Conservation (phyloP, 2,113 vertebrate genomes). For the Equus przewalskii region DNA sequence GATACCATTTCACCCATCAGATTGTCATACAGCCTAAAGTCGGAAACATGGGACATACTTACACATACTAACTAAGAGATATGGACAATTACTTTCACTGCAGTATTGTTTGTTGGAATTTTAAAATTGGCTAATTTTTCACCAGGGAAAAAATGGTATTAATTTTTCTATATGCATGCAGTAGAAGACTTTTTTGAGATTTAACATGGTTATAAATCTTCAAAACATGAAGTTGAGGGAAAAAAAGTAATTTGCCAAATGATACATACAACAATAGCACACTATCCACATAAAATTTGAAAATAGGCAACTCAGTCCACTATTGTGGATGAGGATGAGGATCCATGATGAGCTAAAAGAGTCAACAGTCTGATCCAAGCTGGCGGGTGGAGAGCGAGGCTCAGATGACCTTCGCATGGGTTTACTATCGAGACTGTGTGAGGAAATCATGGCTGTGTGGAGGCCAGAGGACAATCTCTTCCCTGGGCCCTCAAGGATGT, state of each 20-base stretch:
- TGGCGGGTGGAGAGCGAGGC: not conserved
- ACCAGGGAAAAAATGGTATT: not conserved
- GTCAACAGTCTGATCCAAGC: not conserved
- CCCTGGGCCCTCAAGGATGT: not conserved
- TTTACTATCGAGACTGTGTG: not conserved
- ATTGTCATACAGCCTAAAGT: not conserved
- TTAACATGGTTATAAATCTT: slow-evolving; percentile 39
- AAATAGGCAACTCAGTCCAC: not conserved
- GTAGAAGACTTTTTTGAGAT: not conserved
- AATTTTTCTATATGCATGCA: not conserved
- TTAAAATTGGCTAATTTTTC: not conserved
- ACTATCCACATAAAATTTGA: slow-evolving; percentile 13
- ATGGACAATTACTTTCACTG: not conserved
- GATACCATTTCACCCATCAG: not conserved
- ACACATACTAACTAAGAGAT: not conserved
- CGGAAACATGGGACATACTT: not conserved
- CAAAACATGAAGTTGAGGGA: not conserved
- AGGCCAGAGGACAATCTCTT: not conserved
- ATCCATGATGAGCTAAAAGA: not conserved
- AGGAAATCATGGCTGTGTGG: not conserved
- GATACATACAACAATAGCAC: not conserved
- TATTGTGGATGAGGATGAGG: not conserved
- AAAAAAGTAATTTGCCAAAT: not conserved
- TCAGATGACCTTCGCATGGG: not conserved
- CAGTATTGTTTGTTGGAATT: not conserved